phyloP scores from a whole-genome alignment of 2,888 invertebrate species.

The Cryptosula pallasiana region DNA sequence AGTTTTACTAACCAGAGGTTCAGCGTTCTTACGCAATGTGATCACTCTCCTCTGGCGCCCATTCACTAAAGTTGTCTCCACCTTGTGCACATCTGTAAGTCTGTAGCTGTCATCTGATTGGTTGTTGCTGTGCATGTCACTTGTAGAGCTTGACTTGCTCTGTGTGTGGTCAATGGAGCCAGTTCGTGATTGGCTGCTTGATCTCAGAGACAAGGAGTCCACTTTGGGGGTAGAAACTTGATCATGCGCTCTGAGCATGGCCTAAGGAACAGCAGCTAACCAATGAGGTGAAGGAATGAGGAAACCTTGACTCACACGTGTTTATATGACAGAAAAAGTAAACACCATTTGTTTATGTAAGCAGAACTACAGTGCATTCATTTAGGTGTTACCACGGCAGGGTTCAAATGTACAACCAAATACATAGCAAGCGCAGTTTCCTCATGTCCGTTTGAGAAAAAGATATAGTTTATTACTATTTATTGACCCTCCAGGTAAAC shows the following conservation, averaged over 20 bases:
- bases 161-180: not conserved
- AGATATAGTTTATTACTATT: too few relatives aligned
- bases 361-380: too few relatives aligned
- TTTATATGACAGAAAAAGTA: too few relatives aligned
- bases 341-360: too few relatives aligned
- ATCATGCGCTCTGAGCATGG: not conserved
- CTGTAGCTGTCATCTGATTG: not conserved
- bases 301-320: too few relatives aligned
- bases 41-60: slow-evolving; percentile 64
- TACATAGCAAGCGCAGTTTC: too few relatives aligned
- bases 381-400: too few relatives aligned
- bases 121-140: too few relatives aligned
- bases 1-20: slow-evolving; percentile 66
- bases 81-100: not conserved
- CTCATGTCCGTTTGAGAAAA: too few relatives aligned
- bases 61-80: not conserved
- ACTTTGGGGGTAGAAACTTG: not conserved
- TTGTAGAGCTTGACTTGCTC: not conserved
- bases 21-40: slow-evolving; percentile 92
- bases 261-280: not conserved
- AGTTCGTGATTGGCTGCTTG: not conserved
- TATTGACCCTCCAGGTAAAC: too few relatives aligned
- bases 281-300: too few relatives aligned
- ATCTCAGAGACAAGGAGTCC: not conserved
- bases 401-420: too few relatives aligned